Conservation (phyloP, 2,113 vertebrate species). For the Condylura cristata region DNA sequence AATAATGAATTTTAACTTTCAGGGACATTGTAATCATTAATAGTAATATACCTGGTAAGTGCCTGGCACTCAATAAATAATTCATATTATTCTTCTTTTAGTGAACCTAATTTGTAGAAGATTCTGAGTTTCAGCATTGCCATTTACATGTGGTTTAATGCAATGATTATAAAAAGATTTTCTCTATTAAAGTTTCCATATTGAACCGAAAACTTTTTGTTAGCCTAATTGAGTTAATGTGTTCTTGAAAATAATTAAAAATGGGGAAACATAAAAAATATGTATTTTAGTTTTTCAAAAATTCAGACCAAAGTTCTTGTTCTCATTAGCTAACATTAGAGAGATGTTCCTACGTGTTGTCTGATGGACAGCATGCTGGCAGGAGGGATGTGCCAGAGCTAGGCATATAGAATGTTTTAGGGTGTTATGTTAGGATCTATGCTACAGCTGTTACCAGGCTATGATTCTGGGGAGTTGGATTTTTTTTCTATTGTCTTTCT, state of each 20-base stretch:
- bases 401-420: neutral
- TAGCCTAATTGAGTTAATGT: slow-evolving; percentile 34
- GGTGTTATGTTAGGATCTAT: neutral
- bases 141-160: neutral
- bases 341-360: neutral
- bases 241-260: slow-evolving; percentile 50
- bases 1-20: slow-evolving; percentile 20
- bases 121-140: slow-evolving; percentile 5
- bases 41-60: neutral
- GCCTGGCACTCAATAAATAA: neutral
- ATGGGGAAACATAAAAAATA: neutral
- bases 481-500: slow-evolving; percentile 47
- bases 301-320: neutral
- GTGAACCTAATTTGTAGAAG: neutral
- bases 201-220: neutral
- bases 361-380: neutral
- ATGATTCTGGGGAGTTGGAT: neutral
- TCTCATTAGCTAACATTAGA: neutral
- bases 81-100: neutral
- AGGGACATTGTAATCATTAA: neutral
- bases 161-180: slow-evolving; percentile 5
- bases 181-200: neutral
- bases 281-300: slow-evolving; percentile 21
- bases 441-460: neutral
- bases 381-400: neutral